phyloP scores from a whole-genome alignment of 92 coral and sea anemone species.

The Paramuricea clavata region DNA sequence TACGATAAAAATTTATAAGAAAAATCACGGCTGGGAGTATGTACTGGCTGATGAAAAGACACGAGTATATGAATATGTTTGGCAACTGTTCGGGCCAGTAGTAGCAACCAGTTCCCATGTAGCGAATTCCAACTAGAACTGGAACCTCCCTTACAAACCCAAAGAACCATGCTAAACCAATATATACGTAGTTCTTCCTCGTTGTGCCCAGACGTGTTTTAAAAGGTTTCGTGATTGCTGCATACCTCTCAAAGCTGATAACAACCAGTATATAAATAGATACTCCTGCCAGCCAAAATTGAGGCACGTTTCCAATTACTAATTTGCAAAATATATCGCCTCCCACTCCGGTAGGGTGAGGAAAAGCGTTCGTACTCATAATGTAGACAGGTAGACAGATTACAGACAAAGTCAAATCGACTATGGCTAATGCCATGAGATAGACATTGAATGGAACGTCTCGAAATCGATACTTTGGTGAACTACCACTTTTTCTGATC shows the following conservation, averaged over 20 bases:
- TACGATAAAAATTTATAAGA: conserved; percentile 19
- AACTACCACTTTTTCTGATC: background rate
- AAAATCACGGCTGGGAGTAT: conserved; percentile 14
- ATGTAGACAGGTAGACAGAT: conserved; percentile 3
- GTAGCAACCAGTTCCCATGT: background rate
- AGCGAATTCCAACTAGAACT: background rate
- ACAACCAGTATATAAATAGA: too few species aligned
- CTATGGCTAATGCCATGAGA: too few species aligned
- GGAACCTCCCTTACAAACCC: background rate
- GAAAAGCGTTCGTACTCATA: background rate
- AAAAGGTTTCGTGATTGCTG: too few species aligned
- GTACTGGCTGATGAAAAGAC: background rate
- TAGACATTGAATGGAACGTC: too few species aligned
- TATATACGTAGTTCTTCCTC: too few species aligned
- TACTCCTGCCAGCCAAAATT: too few species aligned
- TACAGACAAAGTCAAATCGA: background rate
- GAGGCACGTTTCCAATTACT: background rate
- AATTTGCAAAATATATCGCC: too few species aligned
- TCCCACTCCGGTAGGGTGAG: too few species aligned
- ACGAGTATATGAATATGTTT: background rate
- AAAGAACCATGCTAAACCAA: too few species aligned
- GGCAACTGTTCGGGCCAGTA: background rate
- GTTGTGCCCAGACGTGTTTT: background rate
- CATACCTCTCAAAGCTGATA: too few species aligned
- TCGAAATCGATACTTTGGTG: background rate